Conservation (phyloP, 2,888 invertebrate genomes). For the Lordiphosa andalusiaca region DNA sequence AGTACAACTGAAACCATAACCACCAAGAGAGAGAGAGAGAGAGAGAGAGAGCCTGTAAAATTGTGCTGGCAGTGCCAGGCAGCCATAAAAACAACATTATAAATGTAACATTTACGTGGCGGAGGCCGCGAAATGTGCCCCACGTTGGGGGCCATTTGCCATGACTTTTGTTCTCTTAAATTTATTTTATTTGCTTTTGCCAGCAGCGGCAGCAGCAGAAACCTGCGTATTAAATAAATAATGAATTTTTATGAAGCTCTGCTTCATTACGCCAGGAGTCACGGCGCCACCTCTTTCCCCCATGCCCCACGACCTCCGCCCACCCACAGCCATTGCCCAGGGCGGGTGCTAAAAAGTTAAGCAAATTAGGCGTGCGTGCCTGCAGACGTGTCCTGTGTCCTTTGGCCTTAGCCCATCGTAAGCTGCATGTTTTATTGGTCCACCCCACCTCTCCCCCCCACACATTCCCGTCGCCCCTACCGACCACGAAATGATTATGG, state of each 20-base stretch:
- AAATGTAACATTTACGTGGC: conserved; percentile 68
- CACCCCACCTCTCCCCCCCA: no score
- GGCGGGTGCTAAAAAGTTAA: conserved; percentile 68
- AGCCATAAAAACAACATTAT: conserved; percentile 70
- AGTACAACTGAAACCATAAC: conserved; percentile 1
- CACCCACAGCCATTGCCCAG: neutral
- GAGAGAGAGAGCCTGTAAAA: conserved; percentile 39
- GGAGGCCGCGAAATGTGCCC: conserved; percentile 21
- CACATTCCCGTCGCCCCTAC: neutral
- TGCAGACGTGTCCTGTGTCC: conserved; percentile 41
- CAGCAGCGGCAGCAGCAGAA: conserved; percentile 25
- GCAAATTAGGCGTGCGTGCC: conserved; percentile 71
- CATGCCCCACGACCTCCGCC: neutral
- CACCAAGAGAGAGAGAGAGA: neutral
- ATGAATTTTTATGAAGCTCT: conserved; percentile 72
- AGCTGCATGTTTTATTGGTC: conserved; percentile 69
- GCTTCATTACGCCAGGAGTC: conserved; percentile 56
- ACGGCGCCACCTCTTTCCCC: neutral
- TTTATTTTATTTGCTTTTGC: conserved; percentile 66
- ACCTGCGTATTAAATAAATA: conserved; percentile 71
- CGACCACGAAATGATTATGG: conserved; percentile 53
- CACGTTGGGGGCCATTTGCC: conserved; percentile 16
- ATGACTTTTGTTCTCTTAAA: conserved; percentile 47
- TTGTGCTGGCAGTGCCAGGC: conserved; percentile 40
- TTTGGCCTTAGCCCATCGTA: conserved; percentile 42